Percentiles rank a stretch among this genome's conserved stretches.
phyloP scores from a whole-genome alignment of 2,797 vertebrate genomes.

The Xyrichtys novacula region DNA sequence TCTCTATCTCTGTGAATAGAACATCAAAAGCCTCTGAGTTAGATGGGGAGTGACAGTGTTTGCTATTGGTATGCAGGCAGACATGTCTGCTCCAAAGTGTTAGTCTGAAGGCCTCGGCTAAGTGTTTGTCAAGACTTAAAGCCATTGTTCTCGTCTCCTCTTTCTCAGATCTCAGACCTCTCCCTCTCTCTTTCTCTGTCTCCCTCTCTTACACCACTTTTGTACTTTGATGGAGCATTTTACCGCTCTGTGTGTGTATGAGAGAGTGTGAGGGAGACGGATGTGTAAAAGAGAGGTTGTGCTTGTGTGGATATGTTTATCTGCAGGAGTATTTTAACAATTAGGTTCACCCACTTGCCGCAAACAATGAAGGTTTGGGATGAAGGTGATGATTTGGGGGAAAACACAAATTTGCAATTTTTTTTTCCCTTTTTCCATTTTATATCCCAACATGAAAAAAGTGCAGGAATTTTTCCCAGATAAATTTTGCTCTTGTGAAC shows the following conservation, averaged over 20 bases:
- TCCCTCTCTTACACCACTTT: conserved; percentile 53
- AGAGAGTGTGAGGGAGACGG: conserved; percentile 23
- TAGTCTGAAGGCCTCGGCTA: conserved; percentile 79
- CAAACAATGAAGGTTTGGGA: neutral
- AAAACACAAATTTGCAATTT: too few relatives aligned
- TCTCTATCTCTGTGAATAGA: conserved; percentile 76
- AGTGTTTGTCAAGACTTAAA: conserved; percentile 84
- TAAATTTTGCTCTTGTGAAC: too few relatives aligned
- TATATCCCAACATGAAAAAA: too few relatives aligned
- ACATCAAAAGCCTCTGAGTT: conserved; percentile 82
- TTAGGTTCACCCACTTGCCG: conserved; percentile 9
- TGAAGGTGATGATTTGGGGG: too few relatives aligned
- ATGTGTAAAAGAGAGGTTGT: conserved; percentile 6
- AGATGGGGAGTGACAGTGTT: conserved; percentile 80
- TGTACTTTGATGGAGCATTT: conserved; percentile 72
- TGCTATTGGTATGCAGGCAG: conserved; percentile 81
- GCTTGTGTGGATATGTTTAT: conserved; percentile 17
- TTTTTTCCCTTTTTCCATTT: too few relatives aligned
- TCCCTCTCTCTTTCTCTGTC: conserved; percentile 60
- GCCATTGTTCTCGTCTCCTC: conserved; percentile 78
- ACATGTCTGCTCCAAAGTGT: conserved; percentile 77
- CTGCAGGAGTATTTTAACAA: conserved; percentile 2
- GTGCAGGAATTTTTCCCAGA: too few relatives aligned
- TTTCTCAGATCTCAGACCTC: conserved; percentile 74
- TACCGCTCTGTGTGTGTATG: conserved; percentile 42